These are phyloP conservation scores for Oasisia sp. DNA, from an alignment of 2,888 invertebrate genomes.

Conservation along the genomic window DNA sequence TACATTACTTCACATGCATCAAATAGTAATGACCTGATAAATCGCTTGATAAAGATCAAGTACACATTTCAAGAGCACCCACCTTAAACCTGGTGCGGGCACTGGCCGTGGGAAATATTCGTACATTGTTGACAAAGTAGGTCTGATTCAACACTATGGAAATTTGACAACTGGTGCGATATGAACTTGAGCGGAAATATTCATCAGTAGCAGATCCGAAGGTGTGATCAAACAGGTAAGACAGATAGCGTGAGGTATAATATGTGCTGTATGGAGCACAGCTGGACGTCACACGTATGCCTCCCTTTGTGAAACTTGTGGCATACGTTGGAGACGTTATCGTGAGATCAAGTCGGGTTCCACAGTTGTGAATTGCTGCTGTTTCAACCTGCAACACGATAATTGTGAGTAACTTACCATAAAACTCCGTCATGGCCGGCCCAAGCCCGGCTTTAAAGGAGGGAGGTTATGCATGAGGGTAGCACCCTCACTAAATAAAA, in stretches of 20 bases:
- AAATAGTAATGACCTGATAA: neutral
- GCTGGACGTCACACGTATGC: constrained; percentile 23
- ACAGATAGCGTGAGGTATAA: neutral
- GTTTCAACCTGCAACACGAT: constrained; percentile 19
- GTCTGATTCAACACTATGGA: constrained; percentile 42
- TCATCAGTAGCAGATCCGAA: neutral
- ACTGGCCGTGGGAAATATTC: constrained; percentile 42
- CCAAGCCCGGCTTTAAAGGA: too few species aligned
- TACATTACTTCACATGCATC: too few species aligned
- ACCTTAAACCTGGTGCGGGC: constrained; percentile 50
- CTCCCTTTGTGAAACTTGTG: neutral
- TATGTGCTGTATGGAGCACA: neutral
- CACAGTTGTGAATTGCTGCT: neutral
- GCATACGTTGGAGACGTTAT: constrained; percentile 23
- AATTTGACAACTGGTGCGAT: constrained; percentile 37
- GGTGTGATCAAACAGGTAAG: constrained; percentile 26
- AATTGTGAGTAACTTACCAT: neutral
- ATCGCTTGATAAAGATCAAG: neutral
- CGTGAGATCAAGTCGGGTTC: constrained; percentile 14
- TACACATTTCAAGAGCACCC: constrained; percentile 13
- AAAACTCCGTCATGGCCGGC: too few species aligned
- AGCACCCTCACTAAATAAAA: too few species aligned
- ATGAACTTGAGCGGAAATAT: constrained; percentile 30
- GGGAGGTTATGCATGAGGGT: too few species aligned
- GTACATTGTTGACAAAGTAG: constrained; percentile 46